A percentile compares a stretch with the other conserved stretches of the same genome.
These are phyloP conservation scores for Ochropleura plecta DNA, from an alignment of 2,888 invertebrate species.

Conservation along the genomic window DNA sequence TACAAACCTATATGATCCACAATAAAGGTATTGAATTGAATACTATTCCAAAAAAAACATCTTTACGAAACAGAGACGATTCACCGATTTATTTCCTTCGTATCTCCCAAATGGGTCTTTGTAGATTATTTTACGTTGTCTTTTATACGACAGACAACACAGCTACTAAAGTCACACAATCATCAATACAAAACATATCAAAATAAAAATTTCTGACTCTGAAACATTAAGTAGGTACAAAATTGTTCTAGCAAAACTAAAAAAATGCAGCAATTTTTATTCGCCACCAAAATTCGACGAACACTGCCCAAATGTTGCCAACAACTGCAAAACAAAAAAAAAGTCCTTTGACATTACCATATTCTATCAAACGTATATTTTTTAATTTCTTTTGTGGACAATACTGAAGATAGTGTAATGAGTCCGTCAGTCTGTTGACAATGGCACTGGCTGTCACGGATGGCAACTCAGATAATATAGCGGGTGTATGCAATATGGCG, in stretches of 20 bases:
- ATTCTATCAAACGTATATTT: constrained; percentile 53
- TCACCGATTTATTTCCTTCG: not conserved
- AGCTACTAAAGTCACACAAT: not conserved
- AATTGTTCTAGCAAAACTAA: constrained; percentile 10
- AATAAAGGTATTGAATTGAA: too few relatives aligned
- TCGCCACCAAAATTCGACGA: constrained; percentile 17
- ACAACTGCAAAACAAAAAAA: constrained; percentile 25
- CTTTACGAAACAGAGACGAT: not conserved
- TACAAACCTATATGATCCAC: too few relatives aligned
- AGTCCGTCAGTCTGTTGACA: constrained; percentile 60
- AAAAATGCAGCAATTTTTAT: not conserved
- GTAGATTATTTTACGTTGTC: not conserved
- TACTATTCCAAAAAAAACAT: not conserved
- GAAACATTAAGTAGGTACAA: not conserved
- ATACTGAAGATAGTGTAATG: constrained; percentile 63
- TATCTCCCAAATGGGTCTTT: not conserved
- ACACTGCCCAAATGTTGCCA: constrained; percentile 18
- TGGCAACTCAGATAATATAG: constrained; percentile 63
- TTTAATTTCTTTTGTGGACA: constrained; percentile 58
- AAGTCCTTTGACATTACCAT: constrained; percentile 44
- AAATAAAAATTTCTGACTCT: not conserved
- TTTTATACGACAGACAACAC: not conserved
- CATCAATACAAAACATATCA: not conserved
- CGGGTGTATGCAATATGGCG: constrained; percentile 62
- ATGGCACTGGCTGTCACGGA: constrained; percentile 60